A percentile compares a stretch with the other conserved stretches of the same genome.
Evolutionary conservation across 1,140 invertebrate genomes (phyloP).

Genomic region (Pomacea maculata): DNA sequence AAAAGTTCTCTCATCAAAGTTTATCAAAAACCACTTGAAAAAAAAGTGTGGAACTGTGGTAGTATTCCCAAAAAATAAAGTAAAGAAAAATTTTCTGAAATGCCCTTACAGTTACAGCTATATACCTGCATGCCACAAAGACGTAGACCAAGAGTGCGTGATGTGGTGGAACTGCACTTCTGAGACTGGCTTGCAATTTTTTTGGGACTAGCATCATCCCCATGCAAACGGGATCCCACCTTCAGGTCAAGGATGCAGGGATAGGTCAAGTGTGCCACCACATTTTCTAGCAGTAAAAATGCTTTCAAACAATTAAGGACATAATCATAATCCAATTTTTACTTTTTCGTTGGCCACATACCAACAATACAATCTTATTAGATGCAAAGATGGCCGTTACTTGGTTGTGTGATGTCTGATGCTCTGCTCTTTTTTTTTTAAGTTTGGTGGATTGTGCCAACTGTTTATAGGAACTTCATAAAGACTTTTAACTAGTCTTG

Average conservation of each 20-base stretch:
- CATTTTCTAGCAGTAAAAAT: conserved; percentile 91
- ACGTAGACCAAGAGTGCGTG: conserved; percentile 84
- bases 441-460: too few relatives aligned
- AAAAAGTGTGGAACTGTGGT: not conserved
- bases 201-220: conserved; percentile 90
- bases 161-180: conserved; percentile 90
- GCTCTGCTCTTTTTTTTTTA: too few relatives aligned
- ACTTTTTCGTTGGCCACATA: not conserved
- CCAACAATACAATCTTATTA: too few relatives aligned
- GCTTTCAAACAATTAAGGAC: conserved; percentile 55
- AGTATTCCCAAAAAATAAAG: not conserved
- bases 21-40: too few relatives aligned
- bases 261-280: conserved; percentile 82
- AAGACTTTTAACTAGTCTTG: too few relatives aligned
- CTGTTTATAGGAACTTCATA: too few relatives aligned
- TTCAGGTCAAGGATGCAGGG: conserved; percentile 86
- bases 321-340: not conserved
- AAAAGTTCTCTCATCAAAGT: too few relatives aligned
- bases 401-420: too few relatives aligned
- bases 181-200: conserved; percentile 90
- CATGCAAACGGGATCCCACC: conserved; percentile 95
- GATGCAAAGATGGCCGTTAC: too few relatives aligned
- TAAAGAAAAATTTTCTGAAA: not conserved
- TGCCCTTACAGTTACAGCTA: too few relatives aligned
- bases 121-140: conserved; percentile 88